Conservation (phyloP, 2,888 invertebrate genomes). For the Acleris literana region DNA sequence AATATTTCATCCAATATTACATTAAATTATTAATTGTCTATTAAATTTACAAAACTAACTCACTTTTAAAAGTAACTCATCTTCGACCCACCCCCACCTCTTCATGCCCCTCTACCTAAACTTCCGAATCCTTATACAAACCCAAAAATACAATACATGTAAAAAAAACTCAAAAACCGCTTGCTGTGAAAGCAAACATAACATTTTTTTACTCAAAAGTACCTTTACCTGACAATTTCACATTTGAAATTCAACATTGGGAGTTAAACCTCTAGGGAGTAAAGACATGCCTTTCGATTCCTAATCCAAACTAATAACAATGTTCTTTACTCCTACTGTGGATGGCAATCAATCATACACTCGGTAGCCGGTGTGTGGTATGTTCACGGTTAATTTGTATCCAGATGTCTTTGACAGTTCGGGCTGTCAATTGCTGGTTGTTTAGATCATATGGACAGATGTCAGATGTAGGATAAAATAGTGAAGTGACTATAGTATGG, state of each 20-base stretch:
- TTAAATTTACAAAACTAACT: no score
- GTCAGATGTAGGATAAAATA: no score
- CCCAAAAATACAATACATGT: no score
- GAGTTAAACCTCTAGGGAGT: not conserved
- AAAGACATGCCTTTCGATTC: constrained; percentile 11
- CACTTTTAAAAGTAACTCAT: no score
- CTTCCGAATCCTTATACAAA: no score
- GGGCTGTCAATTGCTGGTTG: not conserved
- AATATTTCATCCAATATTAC: no score
- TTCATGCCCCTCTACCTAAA: no score
- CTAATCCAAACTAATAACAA: constrained; percentile 10
- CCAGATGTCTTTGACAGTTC: not conserved
- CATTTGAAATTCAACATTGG: not conserved
- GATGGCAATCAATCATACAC: constrained; percentile 21
- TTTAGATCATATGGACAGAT: not conserved
- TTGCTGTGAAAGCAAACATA: not conserved
- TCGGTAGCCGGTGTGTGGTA: constrained; percentile 13
- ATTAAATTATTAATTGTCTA: no score
- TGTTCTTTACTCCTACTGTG: not conserved
- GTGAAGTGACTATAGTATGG: no score
- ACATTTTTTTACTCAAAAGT: not conserved
- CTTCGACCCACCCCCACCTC: no score
- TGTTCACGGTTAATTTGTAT: constrained; percentile 10
- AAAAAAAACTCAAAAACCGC: not conserved
- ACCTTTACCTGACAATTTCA: not conserved